Percentiles rank a stretch among this genome's conserved stretches.
phyloP scores from a whole-genome alignment of 2,888 invertebrate genomes.

The Drosophila sordidula region DNA sequence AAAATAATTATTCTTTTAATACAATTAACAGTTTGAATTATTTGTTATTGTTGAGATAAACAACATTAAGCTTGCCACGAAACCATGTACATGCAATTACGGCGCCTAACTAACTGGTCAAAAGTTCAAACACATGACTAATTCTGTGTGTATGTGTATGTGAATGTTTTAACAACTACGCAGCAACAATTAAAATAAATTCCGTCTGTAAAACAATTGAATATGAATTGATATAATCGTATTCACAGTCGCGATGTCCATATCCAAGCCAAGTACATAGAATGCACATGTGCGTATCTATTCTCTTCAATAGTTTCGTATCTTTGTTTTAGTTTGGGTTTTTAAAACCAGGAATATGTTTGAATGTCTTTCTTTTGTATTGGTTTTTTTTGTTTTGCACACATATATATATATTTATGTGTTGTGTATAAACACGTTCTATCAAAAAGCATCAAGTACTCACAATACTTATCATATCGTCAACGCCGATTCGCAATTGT shows the following conservation, averaged over 20 bases:
- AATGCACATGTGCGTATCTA: constrained; percentile 20
- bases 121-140: constrained; percentile 13
- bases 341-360: constrained; percentile 72
- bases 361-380: constrained; percentile 49
- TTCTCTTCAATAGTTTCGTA: constrained; percentile 27
- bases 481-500: constrained; percentile 26
- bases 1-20: constrained; percentile 13
- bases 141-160: constrained; percentile 16
- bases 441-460: constrained; percentile 73
- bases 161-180: constrained; percentile 26
- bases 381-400: constrained; percentile 27
- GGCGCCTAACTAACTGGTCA: constrained; percentile 29
- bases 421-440: constrained; percentile 67
- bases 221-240: constrained; percentile 32
- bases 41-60: constrained; percentile 43
- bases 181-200: constrained; percentile 23
- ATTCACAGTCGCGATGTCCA: constrained; percentile 37
- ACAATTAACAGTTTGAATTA: constrained; percentile 34
- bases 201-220: constrained; percentile 26
- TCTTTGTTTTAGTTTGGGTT: constrained; percentile 34
- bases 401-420: constrained; percentile 42
- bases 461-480: constrained; percentile 64
- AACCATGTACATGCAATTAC: constrained; percentile 45
- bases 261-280: constrained; percentile 20
- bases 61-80: constrained; percentile 30